phyloP scores from a whole-genome alignment of 2,113 vertebrate genomes.

The Etheostoma cragini region DNA sequence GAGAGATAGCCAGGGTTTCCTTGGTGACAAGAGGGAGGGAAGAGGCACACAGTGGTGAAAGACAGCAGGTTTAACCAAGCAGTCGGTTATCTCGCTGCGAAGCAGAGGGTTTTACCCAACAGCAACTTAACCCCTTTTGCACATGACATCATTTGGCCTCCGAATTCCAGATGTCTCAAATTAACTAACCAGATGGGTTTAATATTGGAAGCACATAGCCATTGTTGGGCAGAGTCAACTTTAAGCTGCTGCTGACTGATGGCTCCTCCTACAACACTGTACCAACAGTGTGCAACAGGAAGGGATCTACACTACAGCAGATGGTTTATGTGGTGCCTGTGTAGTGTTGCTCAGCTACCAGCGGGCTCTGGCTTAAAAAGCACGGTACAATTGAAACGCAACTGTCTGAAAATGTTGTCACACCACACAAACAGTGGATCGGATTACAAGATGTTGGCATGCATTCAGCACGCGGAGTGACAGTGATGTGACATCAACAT shows the following conservation, averaged over 20 bases:
- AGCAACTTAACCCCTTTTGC: slow-evolving; percentile 59
- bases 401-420: slow-evolving; percentile 15
- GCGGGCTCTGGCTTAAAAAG: slow-evolving; percentile 21
- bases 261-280: slow-evolving; percentile 38
- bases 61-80: not conserved
- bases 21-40: slow-evolving; percentile 41
- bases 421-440: not conserved
- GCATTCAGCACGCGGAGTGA: not conserved
- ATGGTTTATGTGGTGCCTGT: slow-evolving; percentile 44
- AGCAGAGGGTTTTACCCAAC: slow-evolving; percentile 46
- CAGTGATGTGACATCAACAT: not conserved
- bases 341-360: slow-evolving; percentile 36
- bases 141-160: slow-evolving; percentile 65
- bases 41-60: slow-evolving; percentile 23
- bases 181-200: slow-evolving; percentile 68
- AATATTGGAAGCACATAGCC: slow-evolving; percentile 50
- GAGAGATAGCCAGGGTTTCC: slow-evolving; percentile 40
- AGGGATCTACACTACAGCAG: slow-evolving; percentile 37
- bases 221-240: slow-evolving; percentile 57
- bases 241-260: slow-evolving; percentile 64
- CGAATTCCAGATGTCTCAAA: slow-evolving; percentile 70
- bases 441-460: slow-evolving; percentile 4
- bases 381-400: not conserved
- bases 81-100: slow-evolving; percentile 2
- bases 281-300: slow-evolving; percentile 48